Conservation (phyloP, 2,888 invertebrate species). For the Drosophila meridionalis region DNA sequence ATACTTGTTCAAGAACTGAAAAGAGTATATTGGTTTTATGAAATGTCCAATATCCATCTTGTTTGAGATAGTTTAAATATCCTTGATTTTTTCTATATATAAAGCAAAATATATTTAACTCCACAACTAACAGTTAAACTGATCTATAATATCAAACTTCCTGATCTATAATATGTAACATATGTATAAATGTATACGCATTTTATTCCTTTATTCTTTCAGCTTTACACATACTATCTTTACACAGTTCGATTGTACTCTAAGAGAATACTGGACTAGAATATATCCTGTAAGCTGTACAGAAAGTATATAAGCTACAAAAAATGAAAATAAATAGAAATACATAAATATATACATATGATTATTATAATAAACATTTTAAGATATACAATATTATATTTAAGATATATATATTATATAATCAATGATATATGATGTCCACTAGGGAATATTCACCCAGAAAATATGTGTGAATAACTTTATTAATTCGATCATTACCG, state of each 20-base stretch:
- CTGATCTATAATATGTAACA: neutral
- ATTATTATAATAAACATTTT: too few species aligned
- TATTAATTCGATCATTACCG: neutral
- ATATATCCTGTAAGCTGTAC: neutral
- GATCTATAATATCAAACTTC: neutral
- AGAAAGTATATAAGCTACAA: too few species aligned
- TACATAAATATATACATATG: too few species aligned
- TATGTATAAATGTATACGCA: neutral
- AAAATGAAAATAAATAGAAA: too few species aligned
- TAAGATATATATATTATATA: neutral
- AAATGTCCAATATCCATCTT: neutral
- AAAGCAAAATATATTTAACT: too few species aligned
- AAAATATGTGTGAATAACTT: neutral
- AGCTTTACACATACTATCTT: neutral
- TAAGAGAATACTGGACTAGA: neutral
- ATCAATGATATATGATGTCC: neutral
- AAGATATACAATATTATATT: neutral
- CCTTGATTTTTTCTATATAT: too few species aligned
- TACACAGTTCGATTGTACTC: neutral
- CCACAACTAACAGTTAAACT: neutral
- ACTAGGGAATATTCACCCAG: too few species aligned
- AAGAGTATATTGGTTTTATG: neutral
- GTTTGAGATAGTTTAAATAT: neutral
- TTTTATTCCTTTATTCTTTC: neutral
- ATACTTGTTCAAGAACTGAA: neutral